Conservation (phyloP, 2,797 vertebrate genomes). For the Lemur catta region DNA sequence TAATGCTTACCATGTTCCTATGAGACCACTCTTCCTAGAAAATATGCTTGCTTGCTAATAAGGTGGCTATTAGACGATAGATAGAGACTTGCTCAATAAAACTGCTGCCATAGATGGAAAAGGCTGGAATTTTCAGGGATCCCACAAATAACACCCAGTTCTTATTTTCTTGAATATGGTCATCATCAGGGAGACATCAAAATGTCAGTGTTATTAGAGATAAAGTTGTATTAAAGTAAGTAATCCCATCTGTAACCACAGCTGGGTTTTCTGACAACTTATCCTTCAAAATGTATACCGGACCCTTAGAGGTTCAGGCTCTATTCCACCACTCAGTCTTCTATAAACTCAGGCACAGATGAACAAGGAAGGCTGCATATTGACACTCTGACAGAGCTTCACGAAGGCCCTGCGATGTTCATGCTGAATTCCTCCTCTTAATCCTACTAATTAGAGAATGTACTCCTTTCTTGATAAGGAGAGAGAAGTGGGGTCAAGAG, state of each 20-base stretch:
- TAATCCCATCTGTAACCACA: background rate
- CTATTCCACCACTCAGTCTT: background rate
- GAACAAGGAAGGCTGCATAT: background rate
- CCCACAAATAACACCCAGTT: background rate
- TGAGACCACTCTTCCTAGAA: background rate
- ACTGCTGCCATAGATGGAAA: background rate
- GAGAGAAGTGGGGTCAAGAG: background rate
- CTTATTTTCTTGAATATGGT: background rate
- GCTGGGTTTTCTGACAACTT: background rate
- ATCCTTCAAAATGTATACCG: background rate
- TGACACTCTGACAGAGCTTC: background rate
- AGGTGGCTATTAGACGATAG: background rate
- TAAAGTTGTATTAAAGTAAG: background rate
- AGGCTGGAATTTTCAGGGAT: background rate
- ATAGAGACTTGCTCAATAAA: background rate
- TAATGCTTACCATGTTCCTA: background rate
- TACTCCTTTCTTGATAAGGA: background rate
- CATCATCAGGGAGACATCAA: background rate
- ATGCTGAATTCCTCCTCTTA: background rate
- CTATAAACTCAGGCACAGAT: background rate
- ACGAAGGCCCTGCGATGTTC: background rate
- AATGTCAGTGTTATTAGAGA: background rate
- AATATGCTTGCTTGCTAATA: background rate
- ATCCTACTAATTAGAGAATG: background rate
- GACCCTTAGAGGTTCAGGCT: background rate